phyloP scores from a whole-genome alignment of 2,113 vertebrate species.

The Calyptomena viridis region DNA sequence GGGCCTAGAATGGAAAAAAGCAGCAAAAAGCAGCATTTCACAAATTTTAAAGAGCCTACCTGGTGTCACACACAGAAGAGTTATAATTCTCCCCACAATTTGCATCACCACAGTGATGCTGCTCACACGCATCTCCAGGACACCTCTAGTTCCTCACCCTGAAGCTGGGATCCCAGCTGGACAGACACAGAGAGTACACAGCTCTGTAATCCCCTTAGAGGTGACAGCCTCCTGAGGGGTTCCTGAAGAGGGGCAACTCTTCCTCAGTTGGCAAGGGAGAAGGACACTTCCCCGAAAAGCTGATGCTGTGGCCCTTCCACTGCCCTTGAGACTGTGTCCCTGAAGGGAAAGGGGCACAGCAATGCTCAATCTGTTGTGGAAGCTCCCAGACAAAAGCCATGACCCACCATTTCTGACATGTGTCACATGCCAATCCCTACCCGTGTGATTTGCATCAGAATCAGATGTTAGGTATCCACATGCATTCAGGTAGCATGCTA shows the following conservation, averaged over 20 bases:
- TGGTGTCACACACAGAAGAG: not conserved
- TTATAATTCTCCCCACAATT: not conserved
- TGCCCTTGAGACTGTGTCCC: not conserved
- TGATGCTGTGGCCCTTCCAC: accelerated
- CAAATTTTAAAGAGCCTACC: not conserved
- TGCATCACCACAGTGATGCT: not conserved
- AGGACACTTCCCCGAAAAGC: not conserved
- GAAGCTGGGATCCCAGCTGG: accelerated
- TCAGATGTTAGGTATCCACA: not conserved
- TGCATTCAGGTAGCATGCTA: not conserved
- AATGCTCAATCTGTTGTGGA: too few species aligned
- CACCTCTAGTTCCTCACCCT: not conserved
- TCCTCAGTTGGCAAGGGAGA: not conserved
- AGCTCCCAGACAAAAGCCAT: not conserved
- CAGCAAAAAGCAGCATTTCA: not conserved
- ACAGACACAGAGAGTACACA: not conserved
- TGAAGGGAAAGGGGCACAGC: not conserved
- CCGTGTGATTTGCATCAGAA: not conserved
- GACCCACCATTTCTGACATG: accelerated
- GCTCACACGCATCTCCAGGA: not conserved
- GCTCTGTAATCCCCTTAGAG: not conserved
- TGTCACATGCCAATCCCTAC: not conserved
- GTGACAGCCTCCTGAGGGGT: not conserved
- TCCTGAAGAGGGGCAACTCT: not conserved
- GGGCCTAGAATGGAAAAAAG: not conserved